Percentiles rank a stretch among this genome's conserved stretches.
These are phyloP conservation scores for Pimpla rufipes DNA, from an alignment of 2,888 invertebrate genomes.

Conservation along the genomic window DNA sequence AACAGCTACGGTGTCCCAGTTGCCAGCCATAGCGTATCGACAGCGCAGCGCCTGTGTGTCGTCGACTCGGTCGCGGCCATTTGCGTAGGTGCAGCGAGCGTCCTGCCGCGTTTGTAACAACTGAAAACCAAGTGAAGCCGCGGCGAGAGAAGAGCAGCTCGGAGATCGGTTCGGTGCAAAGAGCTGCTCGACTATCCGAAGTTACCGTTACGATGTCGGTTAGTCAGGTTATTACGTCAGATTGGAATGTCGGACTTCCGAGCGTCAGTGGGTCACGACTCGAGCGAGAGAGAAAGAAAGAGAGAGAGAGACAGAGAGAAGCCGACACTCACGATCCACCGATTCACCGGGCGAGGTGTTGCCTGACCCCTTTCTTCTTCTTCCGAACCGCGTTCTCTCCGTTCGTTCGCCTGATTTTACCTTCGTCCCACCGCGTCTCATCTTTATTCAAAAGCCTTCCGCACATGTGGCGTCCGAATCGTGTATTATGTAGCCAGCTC, in stretches of 20 bases:
- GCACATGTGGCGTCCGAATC: background rate
- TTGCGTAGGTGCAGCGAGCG: conserved; percentile 31
- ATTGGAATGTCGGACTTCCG: conserved; percentile 69
- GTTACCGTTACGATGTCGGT: conserved; percentile 67
- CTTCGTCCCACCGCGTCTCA: conserved; percentile 33
- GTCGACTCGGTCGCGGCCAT: conserved; percentile 31
- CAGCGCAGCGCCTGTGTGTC: conserved; percentile 42
- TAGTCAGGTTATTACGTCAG: conserved; percentile 67
- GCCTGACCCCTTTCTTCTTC: conserved; percentile 61
- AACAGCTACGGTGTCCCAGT: conserved; percentile 54
- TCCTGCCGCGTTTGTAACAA: background rate
- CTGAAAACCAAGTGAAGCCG: background rate
- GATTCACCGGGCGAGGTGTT: conserved; percentile 58
- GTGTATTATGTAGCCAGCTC: background rate
- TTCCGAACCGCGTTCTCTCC: conserved; percentile 40
- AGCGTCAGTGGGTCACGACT: conserved; percentile 67
- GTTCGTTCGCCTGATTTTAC: conserved; percentile 32
- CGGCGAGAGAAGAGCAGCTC: background rate
- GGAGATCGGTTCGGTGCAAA: conserved; percentile 28
- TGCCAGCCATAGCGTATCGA: conserved; percentile 54
- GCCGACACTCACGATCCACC: conserved; percentile 56
- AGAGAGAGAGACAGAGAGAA: too few relatives aligned
- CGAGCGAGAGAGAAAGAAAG: too few relatives aligned
- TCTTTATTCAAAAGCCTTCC: conserved; percentile 6
- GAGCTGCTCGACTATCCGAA: conserved; percentile 56